phyloP scores from a whole-genome alignment of 2,113 vertebrate species.

The Ptilorrhoa leucosticta region DNA sequence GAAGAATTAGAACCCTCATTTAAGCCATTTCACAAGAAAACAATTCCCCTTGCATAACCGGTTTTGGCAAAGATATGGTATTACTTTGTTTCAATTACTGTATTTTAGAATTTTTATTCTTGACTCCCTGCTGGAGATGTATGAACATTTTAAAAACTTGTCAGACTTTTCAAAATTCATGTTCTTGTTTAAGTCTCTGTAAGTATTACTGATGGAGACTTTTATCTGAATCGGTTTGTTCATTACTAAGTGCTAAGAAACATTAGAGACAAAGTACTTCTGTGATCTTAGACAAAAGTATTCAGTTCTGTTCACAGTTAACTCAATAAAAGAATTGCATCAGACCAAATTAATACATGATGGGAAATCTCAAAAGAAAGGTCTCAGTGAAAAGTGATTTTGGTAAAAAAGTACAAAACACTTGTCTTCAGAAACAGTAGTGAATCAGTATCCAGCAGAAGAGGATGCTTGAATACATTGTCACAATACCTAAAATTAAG shows the following conservation, averaged over 20 bases:
- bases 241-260: not conserved
- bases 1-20: not conserved
- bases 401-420: not conserved
- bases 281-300: not conserved
- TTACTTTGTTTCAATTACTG: not conserved
- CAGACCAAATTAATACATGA: not conserved
- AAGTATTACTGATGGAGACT: not conserved
- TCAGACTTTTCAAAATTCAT: not conserved
- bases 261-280: not conserved
- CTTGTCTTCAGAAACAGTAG: not conserved
- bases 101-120: not conserved
- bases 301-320: not conserved
- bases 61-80: not conserved
- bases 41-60: not conserved
- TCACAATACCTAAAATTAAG: not conserved
- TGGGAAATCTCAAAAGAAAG: not conserved
- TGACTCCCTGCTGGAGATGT: not conserved
- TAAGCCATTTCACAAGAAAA: not conserved
- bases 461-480: not conserved
- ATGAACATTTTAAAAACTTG: not conserved
- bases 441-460: not conserved
- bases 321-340: not conserved
- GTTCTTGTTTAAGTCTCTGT: not conserved
- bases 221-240: slow-evolving; percentile 19
- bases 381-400: not conserved